Evolutionary conservation across 1,140 invertebrate species (phyloP), one percentile per base, ranked within the genome.

Genomic region (Ctenoplectra terminalis): DNA sequence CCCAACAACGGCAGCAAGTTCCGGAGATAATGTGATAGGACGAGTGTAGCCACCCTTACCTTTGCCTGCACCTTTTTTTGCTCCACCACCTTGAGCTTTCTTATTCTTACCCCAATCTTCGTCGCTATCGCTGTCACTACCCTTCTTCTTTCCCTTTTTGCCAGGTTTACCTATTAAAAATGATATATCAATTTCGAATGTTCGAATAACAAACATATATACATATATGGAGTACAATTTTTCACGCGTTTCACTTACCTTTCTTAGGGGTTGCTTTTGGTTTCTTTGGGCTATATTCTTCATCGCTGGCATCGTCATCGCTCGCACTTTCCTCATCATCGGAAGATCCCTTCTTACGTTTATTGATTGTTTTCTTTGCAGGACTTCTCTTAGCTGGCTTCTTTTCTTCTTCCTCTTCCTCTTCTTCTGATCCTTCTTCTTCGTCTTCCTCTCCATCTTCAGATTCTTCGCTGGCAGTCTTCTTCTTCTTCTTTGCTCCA

Each of bases 1-100:
- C 2, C 98, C 98, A 92, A 99, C 97, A 0, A 99, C 94, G 11
- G 96, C 96, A 0, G 98, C 96, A 40, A 99, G 93, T 76, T 98
- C 97, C 5, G 97, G 96, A 0, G 97, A 98, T n/a, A 99, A 94
- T 67, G 96, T 97, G 89, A 97, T 96, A 7, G 96, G 95, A 80
- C 97, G 95, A 1, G 97, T 98, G 92, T 98, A 98, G 9, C 97
- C 97, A 58, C 96, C 95, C 11, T 97, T 97, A 58, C 96, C 95
- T n/a, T 96, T 95, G 26, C 95, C 96, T 85, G 95, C 93, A 63
- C 84, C 89, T 15, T 88, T 92, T 82, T 95, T 95, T 80, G 94
- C 95, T 46, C 91, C 91, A 89, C 92, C 87, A 83, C 90, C 75
- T 83, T 94, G 93, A 37, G 89, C 88, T 87, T 95, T 95, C 88